Evolutionary conservation across 1,140 invertebrate genomes (phyloP).

Genomic region (Aricia agestis): DNA sequence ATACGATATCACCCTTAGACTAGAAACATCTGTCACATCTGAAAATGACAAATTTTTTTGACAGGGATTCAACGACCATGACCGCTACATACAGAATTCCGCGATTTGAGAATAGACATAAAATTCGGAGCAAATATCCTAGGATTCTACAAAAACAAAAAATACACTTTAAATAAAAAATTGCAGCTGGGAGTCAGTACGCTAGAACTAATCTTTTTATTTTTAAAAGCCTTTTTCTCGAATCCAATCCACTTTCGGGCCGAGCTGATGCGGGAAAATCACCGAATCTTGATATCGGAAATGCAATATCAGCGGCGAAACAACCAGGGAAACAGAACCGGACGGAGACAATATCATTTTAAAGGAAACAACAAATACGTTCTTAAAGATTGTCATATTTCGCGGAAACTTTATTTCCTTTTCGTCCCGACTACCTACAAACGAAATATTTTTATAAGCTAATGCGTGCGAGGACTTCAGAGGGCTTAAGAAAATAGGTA

Average conservation of each 20-base stretch:
- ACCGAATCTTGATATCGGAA: constrained; percentile 12
- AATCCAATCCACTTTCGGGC: constrained; percentile 6
- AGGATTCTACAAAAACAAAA: too few relatives aligned
- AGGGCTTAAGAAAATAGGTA: neutral
- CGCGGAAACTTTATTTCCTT: neutral
- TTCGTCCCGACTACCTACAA: neutral
- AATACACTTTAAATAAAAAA: too few relatives aligned
- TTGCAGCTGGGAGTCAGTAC: neutral
- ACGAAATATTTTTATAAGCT: constrained; percentile 1
- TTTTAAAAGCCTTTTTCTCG: neutral
- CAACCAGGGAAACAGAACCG: constrained; percentile 5
- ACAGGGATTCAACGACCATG: too few relatives aligned
- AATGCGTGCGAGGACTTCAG: neutral
- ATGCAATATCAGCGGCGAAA: constrained; percentile 13
- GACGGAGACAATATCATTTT: constrained; percentile 8
- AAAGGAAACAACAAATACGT: constrained; percentile 4
- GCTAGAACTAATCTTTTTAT: neutral
- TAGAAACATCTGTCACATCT: too few relatives aligned
- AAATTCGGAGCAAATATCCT: too few relatives aligned
- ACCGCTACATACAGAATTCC: too few relatives aligned
- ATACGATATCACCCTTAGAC: too few relatives aligned
- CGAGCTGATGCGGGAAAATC: constrained; percentile 6
- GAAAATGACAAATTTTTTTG: too few relatives aligned
- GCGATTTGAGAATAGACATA: too few relatives aligned
- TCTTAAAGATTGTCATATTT: constrained; percentile 3